Conservation (phyloP, 2,113 vertebrate genomes). For the Cavia aperea region DNA sequence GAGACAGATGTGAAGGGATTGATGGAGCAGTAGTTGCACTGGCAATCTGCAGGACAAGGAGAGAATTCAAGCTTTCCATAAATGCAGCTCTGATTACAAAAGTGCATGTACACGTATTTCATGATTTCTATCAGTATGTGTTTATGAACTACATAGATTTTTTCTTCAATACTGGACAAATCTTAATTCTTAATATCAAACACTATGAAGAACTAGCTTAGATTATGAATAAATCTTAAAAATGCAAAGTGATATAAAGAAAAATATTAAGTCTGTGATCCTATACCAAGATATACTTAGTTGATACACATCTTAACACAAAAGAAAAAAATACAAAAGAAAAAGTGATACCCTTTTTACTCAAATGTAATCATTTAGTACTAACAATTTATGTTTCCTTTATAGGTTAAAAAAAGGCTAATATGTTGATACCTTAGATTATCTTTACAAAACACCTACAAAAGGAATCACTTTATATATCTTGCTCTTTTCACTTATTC, state of each 20-base stretch:
- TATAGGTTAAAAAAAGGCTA: not conserved
- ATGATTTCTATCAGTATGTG: not conserved
- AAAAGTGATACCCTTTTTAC: not conserved
- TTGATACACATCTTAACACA: not conserved
- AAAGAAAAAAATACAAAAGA: not conserved
- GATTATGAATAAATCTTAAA: not conserved
- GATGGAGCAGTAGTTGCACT: conserved; percentile 88
- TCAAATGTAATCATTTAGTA: not conserved
- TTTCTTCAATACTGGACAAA: not conserved
- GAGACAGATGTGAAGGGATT: conserved; percentile 85
- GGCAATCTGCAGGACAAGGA: conserved; percentile 80
- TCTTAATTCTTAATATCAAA: not conserved
- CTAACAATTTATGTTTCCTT: not conserved
- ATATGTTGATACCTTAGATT: not conserved
- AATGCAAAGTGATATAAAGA: not conserved
- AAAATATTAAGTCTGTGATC: not conserved
- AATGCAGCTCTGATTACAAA: not conserved
- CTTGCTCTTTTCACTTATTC: not conserved
- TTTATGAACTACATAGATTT: not conserved
- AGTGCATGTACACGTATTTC: not conserved
- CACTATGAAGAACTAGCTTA: not conserved
- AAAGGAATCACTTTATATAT: not conserved
- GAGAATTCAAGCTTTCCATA: not conserved
- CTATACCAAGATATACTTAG: not conserved
- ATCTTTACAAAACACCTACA: not conserved